These are phyloP conservation scores for Montipora capricornis DNA, from an alignment of 64 coral and sea anemone species.

Conservation along the genomic window DNA sequence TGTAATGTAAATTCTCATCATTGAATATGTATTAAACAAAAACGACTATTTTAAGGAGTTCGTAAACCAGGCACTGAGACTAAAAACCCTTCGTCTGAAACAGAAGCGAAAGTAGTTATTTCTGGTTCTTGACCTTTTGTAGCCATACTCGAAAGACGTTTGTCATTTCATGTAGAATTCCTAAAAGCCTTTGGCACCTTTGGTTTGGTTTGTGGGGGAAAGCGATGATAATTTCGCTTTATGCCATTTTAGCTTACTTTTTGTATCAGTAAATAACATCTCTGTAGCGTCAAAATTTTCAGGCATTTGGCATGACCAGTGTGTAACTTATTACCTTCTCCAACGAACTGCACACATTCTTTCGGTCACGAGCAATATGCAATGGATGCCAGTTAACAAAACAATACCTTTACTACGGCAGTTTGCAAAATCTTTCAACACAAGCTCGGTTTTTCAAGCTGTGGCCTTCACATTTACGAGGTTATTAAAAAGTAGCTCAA, in stretches of 20 bases:
- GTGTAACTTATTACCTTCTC: too few species aligned
- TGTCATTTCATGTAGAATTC: too few species aligned
- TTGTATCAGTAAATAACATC: too few species aligned
- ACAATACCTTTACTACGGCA: background rate
- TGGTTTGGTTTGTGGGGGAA: too few species aligned
- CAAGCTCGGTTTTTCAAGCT: background rate
- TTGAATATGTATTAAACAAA: slow-evolving; percentile 23
- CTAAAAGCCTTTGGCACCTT: too few species aligned
- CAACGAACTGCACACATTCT: too few species aligned
- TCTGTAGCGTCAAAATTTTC: too few species aligned
- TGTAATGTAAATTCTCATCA: slow-evolving; percentile 37
- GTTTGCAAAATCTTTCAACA: slow-evolving; percentile 3
- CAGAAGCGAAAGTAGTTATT: background rate
- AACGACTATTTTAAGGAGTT: background rate
- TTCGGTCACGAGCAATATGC: too few species aligned
- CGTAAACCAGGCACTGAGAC: background rate
- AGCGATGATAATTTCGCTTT: too few species aligned
- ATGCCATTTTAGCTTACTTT: too few species aligned
- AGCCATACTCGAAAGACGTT: background rate
- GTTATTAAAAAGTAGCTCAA: background rate
- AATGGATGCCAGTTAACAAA: background rate
- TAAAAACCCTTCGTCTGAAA: background rate
- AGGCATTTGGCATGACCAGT: too few species aligned
- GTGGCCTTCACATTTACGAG: background rate
- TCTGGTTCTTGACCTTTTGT: background rate